A percentile compares a stretch with the other conserved stretches of the same genome.
These are phyloP conservation scores for Danionella dracula DNA, from an alignment of 2,797 vertebrate genomes.

Conservation along the genomic window DNA sequence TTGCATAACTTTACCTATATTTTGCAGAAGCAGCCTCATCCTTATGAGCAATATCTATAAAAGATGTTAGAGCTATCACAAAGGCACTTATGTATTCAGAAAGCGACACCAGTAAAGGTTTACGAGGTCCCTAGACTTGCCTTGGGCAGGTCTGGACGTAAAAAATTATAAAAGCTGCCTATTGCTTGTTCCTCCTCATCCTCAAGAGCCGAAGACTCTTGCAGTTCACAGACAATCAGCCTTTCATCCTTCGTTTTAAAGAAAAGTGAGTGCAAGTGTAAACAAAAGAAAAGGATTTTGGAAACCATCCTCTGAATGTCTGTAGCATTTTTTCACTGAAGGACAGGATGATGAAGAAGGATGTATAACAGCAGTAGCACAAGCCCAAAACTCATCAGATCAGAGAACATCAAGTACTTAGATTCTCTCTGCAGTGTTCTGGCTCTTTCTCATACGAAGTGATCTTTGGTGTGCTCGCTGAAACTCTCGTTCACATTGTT, in stretches of 20 bases:
- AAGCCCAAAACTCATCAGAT: conserved; percentile 1
- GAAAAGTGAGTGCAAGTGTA: conserved; percentile 28
- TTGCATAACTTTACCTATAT: too few relatives aligned
- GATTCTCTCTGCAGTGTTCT: neutral
- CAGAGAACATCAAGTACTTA: neutral
- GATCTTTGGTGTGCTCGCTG: conserved; percentile 73
- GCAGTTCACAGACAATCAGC: neutral
- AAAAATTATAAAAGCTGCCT: conserved; percentile 25
- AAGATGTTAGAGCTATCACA: neutral
- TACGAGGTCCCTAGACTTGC: neutral
- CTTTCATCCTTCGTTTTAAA: neutral
- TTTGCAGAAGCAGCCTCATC: neutral
- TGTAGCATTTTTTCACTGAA: conserved; percentile 4
- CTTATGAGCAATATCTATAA: neutral
- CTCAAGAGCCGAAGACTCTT: neutral
- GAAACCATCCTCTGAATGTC: conserved; percentile 10
- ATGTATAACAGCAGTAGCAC: neutral
- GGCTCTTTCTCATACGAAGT: conserved; percentile 67
- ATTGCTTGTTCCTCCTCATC: conserved; percentile 3
- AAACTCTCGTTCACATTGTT: conserved; percentile 66
- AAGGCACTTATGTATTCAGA: conserved; percentile 18
- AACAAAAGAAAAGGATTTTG: conserved; percentile 36
- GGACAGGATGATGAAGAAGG: conserved; percentile 11
- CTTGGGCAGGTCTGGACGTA: conserved; percentile 24
- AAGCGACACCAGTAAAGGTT: neutral